phyloP scores from a whole-genome alignment of 1,140 invertebrate genomes.

The Diorhabda elongata region DNA sequence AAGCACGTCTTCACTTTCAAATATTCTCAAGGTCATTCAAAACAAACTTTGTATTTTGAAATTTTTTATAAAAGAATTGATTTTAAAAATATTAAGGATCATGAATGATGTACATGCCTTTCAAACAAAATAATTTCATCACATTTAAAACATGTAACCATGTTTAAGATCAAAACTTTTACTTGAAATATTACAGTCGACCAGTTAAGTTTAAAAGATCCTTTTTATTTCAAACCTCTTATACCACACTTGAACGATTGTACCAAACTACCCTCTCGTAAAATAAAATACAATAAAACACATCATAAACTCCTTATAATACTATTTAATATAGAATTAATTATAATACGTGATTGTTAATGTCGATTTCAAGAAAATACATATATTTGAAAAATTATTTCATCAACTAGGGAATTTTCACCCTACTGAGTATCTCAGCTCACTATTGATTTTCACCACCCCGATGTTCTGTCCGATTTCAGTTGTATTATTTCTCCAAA shows the following conservation, averaged over 20 bases:
- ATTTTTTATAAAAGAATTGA: too few species aligned
- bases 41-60: too few species aligned
- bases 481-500: slow-evolving; percentile 16
- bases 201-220: neutral
- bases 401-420: slow-evolving; percentile 30
- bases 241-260: neutral
- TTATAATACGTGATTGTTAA: neutral
- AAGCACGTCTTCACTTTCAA: too few species aligned
- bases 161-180: too few species aligned
- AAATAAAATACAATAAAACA: neutral
- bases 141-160: too few species aligned
- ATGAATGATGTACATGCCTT: too few species aligned
- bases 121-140: too few species aligned
- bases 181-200: neutral
- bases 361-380: too few species aligned
- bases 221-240: neutral
- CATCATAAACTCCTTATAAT: neutral
- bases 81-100: too few species aligned
- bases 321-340: neutral
- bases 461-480: slow-evolving; percentile 17
- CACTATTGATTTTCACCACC: slow-evolving; percentile 35
- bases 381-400: neutral
- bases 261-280: neutral
- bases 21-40: too few species aligned
- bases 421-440: slow-evolving; percentile 18